phyloP scores from a whole-genome alignment of 1,140 invertebrate genomes.

The Cepaea nemoralis region DNA sequence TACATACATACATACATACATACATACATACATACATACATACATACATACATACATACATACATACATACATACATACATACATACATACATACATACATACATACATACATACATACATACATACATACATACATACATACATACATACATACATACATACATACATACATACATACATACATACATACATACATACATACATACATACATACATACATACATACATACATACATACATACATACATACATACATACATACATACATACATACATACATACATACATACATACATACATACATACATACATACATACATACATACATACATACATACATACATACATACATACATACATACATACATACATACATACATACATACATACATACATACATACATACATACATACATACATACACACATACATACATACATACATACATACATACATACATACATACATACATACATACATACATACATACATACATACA shows the following conservation, averaged over 20 bases:
- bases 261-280: conserved; percentile 2
- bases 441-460: conserved; percentile 25
- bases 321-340: neutral
- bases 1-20: conserved; percentile 27
- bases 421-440: conserved; percentile 24
- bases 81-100: neutral
- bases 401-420: conserved; percentile 29
- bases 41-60: conserved; percentile 25
- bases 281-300: neutral
- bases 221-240: conserved; percentile 30
- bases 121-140: neutral
- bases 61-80: neutral
- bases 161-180: conserved; percentile 21
- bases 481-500: neutral
- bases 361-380: conserved; percentile 15
- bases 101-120: neutral
- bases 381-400: conserved; percentile 21
- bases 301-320: conserved; percentile 1
- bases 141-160: neutral
- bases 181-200: conserved; percentile 18
- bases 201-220: conserved; percentile 29
- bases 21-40: conserved; percentile 31
- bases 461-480: conserved; percentile 20
- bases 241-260: conserved; percentile 25
- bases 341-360: neutral